Evolutionary conservation across 2,888 invertebrate genomes (phyloP).

Genomic region (Sisyra terminalis): DNA sequence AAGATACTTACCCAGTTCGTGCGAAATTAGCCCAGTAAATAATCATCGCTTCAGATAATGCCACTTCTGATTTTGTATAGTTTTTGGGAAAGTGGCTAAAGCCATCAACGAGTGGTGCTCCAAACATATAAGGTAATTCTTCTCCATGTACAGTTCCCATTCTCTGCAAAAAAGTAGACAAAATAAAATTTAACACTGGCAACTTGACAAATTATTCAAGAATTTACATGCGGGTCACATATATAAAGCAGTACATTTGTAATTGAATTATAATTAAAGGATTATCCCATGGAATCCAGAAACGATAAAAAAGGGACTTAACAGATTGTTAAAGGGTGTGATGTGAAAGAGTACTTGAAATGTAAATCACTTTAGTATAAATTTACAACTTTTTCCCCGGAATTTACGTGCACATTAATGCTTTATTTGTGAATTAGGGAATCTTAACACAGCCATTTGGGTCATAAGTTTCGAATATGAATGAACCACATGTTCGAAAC

Average conservation of each 20-base stretch:
- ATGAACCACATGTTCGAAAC: no score
- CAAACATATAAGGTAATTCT: conserved; percentile 80
- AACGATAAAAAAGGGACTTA: no score
- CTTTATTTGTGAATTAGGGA: no score
- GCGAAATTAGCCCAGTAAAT: conserved; percentile 80
- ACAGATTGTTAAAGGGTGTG: no score
- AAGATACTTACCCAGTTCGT: conserved; percentile 61
- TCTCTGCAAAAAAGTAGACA: conserved; percentile 35
- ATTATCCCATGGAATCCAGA: no score
- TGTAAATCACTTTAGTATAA: no score
- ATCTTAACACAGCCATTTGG: no score
- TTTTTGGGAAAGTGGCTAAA: conserved; percentile 72
- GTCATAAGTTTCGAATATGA: no score
- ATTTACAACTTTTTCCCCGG: no score
- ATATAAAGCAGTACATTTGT: background rate
- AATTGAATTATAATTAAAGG: background rate
- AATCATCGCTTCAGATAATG: conserved; percentile 74
- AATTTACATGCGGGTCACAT: background rate
- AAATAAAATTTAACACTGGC: conserved; percentile 1
- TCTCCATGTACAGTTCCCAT: conserved; percentile 89
- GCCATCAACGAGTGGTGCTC: conserved; percentile 75
- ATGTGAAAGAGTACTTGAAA: no score
- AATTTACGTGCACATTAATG: no score
- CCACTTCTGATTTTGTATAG: conserved; percentile 74
- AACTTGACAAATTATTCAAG: no score